phyloP scores from a whole-genome alignment of 2,797 vertebrate genomes.

The Hippocampus kuda region DNA sequence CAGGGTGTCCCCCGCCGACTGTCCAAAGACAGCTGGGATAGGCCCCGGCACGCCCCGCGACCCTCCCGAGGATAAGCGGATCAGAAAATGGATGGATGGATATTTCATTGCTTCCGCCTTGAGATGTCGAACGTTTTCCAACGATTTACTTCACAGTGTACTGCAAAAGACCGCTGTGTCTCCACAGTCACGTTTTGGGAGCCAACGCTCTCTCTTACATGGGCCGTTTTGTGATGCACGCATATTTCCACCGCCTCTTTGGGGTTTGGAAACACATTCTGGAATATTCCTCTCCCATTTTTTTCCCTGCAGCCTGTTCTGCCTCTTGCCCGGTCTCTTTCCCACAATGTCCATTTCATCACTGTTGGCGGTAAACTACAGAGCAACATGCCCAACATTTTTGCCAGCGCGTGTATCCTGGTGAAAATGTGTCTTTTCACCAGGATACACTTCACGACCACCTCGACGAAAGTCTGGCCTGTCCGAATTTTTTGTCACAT shows the following conservation, averaged over 20 bases:
- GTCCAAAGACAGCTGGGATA: too few relatives aligned
- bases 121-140: neutral
- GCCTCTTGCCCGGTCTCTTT: slow-evolving; percentile 29
- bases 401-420: neutral
- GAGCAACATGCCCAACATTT: neutral
- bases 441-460: too few relatives aligned
- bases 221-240: slow-evolving; percentile 33
- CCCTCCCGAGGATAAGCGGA: too few relatives aligned
- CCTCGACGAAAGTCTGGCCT: too few relatives aligned
- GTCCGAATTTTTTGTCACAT: too few relatives aligned
- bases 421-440: neutral
- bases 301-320: slow-evolving; percentile 31
- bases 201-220: slow-evolving; percentile 8
- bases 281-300: slow-evolving; percentile 46
- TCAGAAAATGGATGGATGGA: too few relatives aligned
- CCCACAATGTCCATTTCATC: slow-evolving; percentile 29
- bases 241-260: slow-evolving; percentile 48
- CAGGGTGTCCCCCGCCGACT: too few relatives aligned
- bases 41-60: too few relatives aligned
- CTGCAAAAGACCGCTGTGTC: neutral
- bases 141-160: neutral
- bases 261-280: slow-evolving; percentile 51
- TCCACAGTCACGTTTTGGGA: neutral
- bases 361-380: slow-evolving; percentile 25
- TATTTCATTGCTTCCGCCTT: too few relatives aligned